Base-by-base conservation (phyloP, 2,113 vertebrate genomes). In the Hippocampus guttulatus region DNA sequence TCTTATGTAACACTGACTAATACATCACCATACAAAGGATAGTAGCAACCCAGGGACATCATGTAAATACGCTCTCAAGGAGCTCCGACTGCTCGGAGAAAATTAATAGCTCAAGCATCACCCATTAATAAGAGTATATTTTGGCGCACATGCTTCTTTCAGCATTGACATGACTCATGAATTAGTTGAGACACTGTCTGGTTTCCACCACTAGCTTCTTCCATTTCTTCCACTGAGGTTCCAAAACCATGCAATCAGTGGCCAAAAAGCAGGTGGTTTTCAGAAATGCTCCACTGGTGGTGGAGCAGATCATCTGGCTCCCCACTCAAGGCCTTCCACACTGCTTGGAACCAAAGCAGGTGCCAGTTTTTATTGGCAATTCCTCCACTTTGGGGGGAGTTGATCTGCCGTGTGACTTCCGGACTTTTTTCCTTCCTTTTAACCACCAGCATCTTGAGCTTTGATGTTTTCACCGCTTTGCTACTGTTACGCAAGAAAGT, bases 161-260 rank as follows among this genome's bases (percentile, higher is more conserved):
- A 64, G 38, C 62, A n/a, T 64, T 64, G 20, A 64, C 10, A 23
- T 41, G 40, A 64, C 21, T 41, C 38, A 64, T 64, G 21, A 40
- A 41, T 41, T 41, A 61, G 58, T 61, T 61, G 58, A 61, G 58
- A 61, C 58, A 33, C 58, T 61, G 58, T 61, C 58, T 64, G 38
- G 33, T 64, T 61, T 61, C 62, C 62, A 64, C 11, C 62, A 43
- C 33, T 23, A 41, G 38, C 20, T 64, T 64, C 62, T 64, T 64
- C 63, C 40, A 63, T 38, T 21, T n/a, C 61, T 63, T 11, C 38
- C 61, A 64, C 40, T 64, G 15, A 61, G 27, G 62, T 64, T 65
- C 64, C 64, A 47, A 25, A 27, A 25, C 14, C 15, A 47, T 49
- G 64, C 23, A 18, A 27, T 65, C 58, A 33, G 58, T 5, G 27